phyloP scores from a whole-genome alignment of 2,113 vertebrate genomes.

The Nestor notabilis region DNA sequence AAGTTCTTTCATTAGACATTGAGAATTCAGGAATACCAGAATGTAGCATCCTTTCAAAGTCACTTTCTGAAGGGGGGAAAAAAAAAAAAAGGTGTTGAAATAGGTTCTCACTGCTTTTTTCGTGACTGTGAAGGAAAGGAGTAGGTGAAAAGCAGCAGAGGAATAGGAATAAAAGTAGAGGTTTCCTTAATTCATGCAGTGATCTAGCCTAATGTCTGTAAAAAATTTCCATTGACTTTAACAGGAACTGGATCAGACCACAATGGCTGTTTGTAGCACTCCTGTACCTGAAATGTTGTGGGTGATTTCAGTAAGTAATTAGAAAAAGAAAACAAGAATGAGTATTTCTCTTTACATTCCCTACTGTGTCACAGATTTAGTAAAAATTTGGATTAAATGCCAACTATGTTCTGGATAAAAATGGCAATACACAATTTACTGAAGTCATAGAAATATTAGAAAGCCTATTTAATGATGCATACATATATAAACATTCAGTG shows the following conservation, averaged over 20 bases:
- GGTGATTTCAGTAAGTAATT: not conserved
- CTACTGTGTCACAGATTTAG: not conserved
- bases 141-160: not conserved
- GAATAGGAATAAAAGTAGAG: not conserved
- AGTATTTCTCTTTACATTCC: not conserved
- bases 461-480: not conserved
- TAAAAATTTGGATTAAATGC: not conserved
- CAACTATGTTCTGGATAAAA: not conserved
- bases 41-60: not conserved
- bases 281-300: not conserved
- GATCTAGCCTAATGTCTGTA: not conserved
- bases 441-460: not conserved
- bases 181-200: rapidly evolving
- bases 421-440: not conserved
- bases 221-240: not conserved
- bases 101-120: not conserved
- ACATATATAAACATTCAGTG: not conserved
- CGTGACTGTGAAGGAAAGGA: not conserved
- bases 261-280: not conserved
- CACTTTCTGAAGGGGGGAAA: not conserved
- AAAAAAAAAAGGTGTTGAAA: not conserved
- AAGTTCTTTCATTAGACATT: not conserved
- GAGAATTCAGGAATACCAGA: not conserved
- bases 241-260: not conserved
- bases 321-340: not conserved